Conservation (phyloP, 2,797 vertebrate genomes). For the Tragopan temminckii region DNA sequence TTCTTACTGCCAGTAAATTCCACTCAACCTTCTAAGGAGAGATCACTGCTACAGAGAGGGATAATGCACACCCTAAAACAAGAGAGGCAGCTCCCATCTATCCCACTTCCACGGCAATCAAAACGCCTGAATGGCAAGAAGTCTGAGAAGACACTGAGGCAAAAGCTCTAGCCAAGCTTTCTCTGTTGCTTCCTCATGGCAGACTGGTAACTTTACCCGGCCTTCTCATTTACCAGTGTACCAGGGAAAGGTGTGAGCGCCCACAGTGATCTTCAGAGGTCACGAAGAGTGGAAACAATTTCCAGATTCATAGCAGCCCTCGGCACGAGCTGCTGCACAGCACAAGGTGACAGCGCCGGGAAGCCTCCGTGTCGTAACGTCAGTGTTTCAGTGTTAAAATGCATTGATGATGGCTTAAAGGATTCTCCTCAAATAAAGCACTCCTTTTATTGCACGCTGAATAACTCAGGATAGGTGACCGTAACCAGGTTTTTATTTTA, state of each 20-base stretch:
- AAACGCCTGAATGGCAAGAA: neutral
- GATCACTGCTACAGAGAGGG: conserved; percentile 25
- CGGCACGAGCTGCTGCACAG: no score
- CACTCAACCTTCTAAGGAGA: conserved; percentile 48
- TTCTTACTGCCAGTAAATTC: conserved; percentile 66
- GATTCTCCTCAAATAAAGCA: neutral
- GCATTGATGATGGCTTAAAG: neutral
- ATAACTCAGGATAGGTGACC: neutral
- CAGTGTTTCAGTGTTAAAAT: neutral
- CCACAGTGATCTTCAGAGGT: accelerated
- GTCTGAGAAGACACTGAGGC: neutral
- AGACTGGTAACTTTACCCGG: neutral
- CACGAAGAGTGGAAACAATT: neutral
- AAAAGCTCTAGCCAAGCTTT: neutral
- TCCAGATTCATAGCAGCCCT: neutral
- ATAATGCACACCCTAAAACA: conserved; percentile 18
- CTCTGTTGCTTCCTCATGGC: neutral
- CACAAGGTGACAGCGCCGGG: neutral
- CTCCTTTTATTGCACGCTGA: neutral
- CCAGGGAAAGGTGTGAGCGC: accelerated
- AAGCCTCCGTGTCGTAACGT: neutral
- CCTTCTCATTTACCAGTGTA: neutral
- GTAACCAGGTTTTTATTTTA: neutral
- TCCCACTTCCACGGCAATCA: neutral
- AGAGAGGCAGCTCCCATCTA: neutral